Base-by-base conservation (phyloP, 2,113 vertebrate genomes). In the Lagopus leucura region DNA sequence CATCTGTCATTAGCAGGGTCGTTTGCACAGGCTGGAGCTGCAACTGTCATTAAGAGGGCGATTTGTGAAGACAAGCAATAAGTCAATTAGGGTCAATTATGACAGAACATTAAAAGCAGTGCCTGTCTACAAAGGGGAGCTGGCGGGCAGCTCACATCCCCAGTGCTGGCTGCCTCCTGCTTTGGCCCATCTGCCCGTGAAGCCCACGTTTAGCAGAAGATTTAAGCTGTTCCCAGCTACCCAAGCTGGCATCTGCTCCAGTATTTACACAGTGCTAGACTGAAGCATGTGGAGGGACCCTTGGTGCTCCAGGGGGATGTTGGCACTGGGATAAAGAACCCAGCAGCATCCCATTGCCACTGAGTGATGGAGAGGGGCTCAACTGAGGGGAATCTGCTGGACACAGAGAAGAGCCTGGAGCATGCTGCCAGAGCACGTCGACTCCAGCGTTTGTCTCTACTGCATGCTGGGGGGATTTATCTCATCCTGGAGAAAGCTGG, bases 221-320 rank as follows among this genome's bases (percentile, higher is more conserved):
- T 21, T 50, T 75, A 63, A 74, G 15, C 15, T 36, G 19, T 54
- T 50, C 34, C 70, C 66, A 63, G 58, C 65, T 77, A 27, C 60
- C 28, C 54, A 61, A 30, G 40, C 72, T 57, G 66, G 47, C 71
- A 67, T 4, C 45, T 1, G 2, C 8, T 13, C 17, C 1, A 1
- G 8, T 50, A 9, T 18, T 52, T 17, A 22, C 22, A 5, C n/a
- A 8, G 24, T 4, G 64, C 47, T 36, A 16, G 64, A 43, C 22
- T 48, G 11, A 69, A 63, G 82, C 40, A 11, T 8, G 45, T 34
- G 64, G 27, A 0, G 1, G 40, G 45, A 58, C 6, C 13, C 36
- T 1, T 24, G 28, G 58, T 7, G 47, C 66, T 14, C 27, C 0
- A 0, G 20, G 30, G 45, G 25, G 22, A 61, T 0, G 8, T 0